phyloP scores from a whole-genome alignment of 2,113 vertebrate genomes.

The Nycticryphes semicollaris region DNA sequence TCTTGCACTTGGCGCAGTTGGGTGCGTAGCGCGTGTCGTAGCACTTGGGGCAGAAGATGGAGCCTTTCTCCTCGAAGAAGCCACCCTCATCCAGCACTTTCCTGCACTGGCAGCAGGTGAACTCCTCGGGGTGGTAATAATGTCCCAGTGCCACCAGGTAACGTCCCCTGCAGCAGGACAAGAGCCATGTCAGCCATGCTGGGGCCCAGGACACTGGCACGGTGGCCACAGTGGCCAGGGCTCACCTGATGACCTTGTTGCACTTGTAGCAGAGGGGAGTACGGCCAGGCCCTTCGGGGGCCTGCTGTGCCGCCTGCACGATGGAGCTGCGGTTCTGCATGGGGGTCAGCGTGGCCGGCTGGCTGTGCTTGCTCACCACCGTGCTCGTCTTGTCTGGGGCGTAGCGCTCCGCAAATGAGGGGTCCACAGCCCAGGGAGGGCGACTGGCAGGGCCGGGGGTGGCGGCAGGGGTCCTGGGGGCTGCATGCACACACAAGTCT shows the following conservation, averaged over 20 bases:
- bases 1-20: conserved; percentile 96
- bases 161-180: conserved; percentile 80
- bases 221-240: neutral
- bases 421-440: conserved; percentile 94
- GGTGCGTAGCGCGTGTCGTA: conserved; percentile 91
- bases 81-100: conserved; percentile 91
- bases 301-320: conserved; percentile 89
- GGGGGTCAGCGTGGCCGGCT: conserved; percentile 89
- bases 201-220: accelerated
- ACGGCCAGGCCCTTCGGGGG: conserved; percentile 75
- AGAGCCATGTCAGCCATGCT: neutral
- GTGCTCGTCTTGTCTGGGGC: conserved; percentile 95
- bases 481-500: neutral
- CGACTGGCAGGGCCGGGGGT: conserved; percentile 77
- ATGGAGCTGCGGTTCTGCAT: conserved; percentile 97
- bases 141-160: conserved; percentile 94
- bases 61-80: conserved; percentile 96
- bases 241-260: conserved; percentile 96
- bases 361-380: conserved; percentile 91
- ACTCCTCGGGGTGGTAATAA: conserved; percentile 98
- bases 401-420: conserved; percentile 89
- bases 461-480: conserved; percentile 58
- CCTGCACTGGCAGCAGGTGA: conserved; percentile 93
- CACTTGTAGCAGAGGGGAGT: conserved; percentile 93
- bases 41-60: conserved; percentile 93